phyloP scores from a whole-genome alignment of 2,888 invertebrate genomes.

The Agrenia bidenticulata region DNA sequence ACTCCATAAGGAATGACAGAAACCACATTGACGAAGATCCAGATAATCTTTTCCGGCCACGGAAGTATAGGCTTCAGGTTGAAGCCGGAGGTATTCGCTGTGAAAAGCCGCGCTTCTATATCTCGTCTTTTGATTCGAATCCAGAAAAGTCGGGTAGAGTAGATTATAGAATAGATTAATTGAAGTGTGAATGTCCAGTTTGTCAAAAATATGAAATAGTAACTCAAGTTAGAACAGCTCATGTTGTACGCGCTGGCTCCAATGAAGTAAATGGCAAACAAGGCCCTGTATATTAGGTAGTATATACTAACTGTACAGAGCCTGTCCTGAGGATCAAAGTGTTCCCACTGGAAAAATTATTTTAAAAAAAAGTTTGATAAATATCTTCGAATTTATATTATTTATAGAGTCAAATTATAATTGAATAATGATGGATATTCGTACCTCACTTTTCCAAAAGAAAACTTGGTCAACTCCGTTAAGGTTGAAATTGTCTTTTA shows the following conservation, averaged over 20 bases:
- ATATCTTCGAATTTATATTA: background rate
- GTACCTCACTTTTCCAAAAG: constrained; percentile 48
- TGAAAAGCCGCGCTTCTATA: constrained; percentile 18
- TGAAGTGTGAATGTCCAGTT: constrained; percentile 36
- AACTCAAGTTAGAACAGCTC: constrained; percentile 9
- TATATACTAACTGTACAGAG: background rate
- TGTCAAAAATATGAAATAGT: constrained; percentile 40
- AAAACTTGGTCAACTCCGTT: constrained; percentile 30
- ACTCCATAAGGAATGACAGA: constrained; percentile 38
- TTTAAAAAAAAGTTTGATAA: too few species aligned
- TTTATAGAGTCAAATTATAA: background rate
- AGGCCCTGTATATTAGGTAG: constrained; percentile 19
- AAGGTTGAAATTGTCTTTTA: constrained; percentile 30
- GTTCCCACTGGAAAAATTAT: constrained; percentile 38
- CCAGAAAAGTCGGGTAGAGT: constrained; percentile 28
- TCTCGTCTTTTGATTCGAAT: constrained; percentile 12
- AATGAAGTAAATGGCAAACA: constrained; percentile 22
- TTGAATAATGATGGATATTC: background rate
- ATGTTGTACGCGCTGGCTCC: constrained; percentile 2
- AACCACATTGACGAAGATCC: constrained; percentile 37
- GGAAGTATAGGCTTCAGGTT: constrained; percentile 20
- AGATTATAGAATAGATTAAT: constrained; percentile 31
- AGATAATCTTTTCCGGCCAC: constrained; percentile 27
- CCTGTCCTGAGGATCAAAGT: constrained; percentile 32
- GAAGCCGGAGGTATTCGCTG: background rate